Evolutionary conservation across 2,888 invertebrate species (phyloP).

Genomic region (Ichneumoninae sp.): DNA sequence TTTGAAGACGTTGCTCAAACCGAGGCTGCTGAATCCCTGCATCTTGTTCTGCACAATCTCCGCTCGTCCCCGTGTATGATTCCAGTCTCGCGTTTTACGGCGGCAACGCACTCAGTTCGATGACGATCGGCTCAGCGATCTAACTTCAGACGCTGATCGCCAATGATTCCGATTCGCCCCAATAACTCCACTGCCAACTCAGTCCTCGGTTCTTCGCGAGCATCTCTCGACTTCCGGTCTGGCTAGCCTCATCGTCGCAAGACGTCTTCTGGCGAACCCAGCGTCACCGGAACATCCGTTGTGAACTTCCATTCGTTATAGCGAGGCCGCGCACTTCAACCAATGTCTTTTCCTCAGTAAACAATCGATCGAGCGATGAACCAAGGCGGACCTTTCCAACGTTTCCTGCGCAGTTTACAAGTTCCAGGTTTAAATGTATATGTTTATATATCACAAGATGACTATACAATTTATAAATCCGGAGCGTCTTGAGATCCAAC

Average conservation of each 20-base stretch:
- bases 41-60: conserved; percentile 73
- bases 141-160: background rate
- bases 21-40: conserved; percentile 80
- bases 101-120: background rate
- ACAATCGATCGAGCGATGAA: too few relatives aligned
- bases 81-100: background rate
- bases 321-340: background rate
- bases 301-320: conserved; percentile 40
- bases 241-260: conserved; percentile 37
- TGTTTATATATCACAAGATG: too few relatives aligned
- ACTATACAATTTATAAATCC: too few relatives aligned
- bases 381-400: too few relatives aligned
- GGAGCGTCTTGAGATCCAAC: too few relatives aligned
- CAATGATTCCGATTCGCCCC: background rate
- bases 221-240: conserved; percentile 39
- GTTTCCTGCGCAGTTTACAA: too few relatives aligned
- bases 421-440: too few relatives aligned
- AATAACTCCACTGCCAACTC: conserved; percentile 10
- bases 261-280: background rate
- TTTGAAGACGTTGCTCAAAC: conserved; percentile 80
- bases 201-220: conserved; percentile 35
- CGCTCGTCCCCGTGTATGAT: background rate
- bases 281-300: conserved; percentile 10
- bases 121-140: conserved; percentile 6
- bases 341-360: too few relatives aligned